Conservation (phyloP, 2,888 invertebrate genomes). For the Papilio protenor region DNA sequence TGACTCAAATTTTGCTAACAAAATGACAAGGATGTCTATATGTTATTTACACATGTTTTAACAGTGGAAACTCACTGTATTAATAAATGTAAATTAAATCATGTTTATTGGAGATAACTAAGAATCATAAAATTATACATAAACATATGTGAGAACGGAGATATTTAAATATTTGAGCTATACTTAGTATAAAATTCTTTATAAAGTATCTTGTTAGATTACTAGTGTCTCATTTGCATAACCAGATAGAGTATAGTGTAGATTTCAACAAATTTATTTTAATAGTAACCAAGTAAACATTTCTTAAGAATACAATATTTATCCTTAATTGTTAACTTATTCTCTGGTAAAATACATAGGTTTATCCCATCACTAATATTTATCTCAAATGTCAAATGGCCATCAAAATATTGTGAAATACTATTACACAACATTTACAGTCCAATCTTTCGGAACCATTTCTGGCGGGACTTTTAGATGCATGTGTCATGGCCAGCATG, state of each 20-base stretch:
- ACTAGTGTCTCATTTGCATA: slow-evolving; percentile 32
- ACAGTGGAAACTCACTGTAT: neutral
- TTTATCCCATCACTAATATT: too few relatives aligned
- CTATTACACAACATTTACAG: too few relatives aligned
- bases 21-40: neutral
- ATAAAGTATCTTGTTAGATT: slow-evolving; percentile 1
- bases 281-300: neutral
- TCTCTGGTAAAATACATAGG: too few relatives aligned
- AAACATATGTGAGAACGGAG: slow-evolving; percentile 7
- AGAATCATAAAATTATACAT: slow-evolving; percentile 8
- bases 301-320: too few relatives aligned
- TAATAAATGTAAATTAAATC: slow-evolving; percentile 12
- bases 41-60: neutral
- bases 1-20: neutral
- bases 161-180: slow-evolving; percentile 15
- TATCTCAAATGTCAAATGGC: too few relatives aligned
- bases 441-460: too few relatives aligned
- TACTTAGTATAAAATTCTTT: slow-evolving; percentile 32
- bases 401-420: too few relatives aligned
- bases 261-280: neutral
- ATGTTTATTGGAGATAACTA: neutral
- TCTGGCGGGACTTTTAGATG: too few relatives aligned
- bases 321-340: too few relatives aligned
- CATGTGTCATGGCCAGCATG: too few relatives aligned
- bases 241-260: neutral